Evolutionary conservation across 1,140 invertebrate genomes (phyloP), one percentile per base, ranked within the genome.

Genomic region (Leguminivora glycinivorella): DNA sequence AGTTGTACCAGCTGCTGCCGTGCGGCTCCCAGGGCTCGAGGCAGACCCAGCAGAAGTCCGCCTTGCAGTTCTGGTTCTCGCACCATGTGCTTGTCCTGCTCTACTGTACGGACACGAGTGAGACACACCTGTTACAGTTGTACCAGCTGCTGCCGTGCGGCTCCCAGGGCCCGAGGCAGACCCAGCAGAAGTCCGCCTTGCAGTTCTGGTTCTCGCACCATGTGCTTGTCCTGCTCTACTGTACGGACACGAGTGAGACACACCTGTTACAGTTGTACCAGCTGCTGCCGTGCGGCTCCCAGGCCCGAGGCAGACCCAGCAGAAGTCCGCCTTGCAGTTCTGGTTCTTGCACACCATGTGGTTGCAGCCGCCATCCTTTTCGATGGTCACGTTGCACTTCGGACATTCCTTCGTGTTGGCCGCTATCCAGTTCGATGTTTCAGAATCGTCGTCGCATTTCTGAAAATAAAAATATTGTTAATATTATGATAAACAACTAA

Each of bases 261-360:
- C 58, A 92, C 89, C 98, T 95, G 90, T 99, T 99, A 88, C 98
- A 99, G 84, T 98, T 99, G 85, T 99, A 99, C 98, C 98, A 99
- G 34, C 97, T 98, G 31, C 97, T 98, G 25, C 98, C 98, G 90
- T 99, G 98, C 7, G 98, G 98, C 88, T 99, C 98, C 99, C 99
- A 99, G 1, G 97, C 29, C 98, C 98, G 40, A 99, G 94, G 89
- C 99, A 99, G 0, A 99, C 98, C 99, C 99, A 99, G 92, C 99
- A 99, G 88, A 99, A 99, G 87, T 99, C 98, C 17, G 97, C 95
- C 90, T 98, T 98, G 87, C 99, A 99, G 88, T 98, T 98, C 91
- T 98, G 97, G 93, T 99, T 99, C 92, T 99, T 99, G 92, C 99
- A 99, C 6, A 99, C 96, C 98, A 99, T 99, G 90, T 99, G 99